These are phyloP conservation scores for Platyrinchus mystaceus DNA, from an alignment of 2,797 vertebrate genomes.

Conservation along the genomic window DNA sequence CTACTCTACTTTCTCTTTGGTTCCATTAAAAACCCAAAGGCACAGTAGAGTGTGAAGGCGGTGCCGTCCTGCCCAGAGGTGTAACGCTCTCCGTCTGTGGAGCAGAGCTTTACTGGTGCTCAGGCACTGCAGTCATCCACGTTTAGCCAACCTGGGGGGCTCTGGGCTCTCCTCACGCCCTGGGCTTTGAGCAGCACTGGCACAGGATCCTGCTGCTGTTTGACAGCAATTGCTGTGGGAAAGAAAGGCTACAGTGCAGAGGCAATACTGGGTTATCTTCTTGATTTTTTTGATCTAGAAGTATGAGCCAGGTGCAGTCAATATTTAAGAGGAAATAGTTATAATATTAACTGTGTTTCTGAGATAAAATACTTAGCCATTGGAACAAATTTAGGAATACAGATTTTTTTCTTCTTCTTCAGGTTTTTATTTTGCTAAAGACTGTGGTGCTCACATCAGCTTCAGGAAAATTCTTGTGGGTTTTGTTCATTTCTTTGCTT, in stretches of 20 bases:
- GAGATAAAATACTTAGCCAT: neutral
- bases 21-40: neutral
- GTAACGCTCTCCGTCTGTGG: fast-evolving
- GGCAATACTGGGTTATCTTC: neutral
- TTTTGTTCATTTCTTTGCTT: neutral
- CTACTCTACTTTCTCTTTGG: neutral
- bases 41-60: neutral
- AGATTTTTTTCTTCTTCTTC: neutral
- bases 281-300: neutral
- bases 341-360: neutral
- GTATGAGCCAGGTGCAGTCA: neutral
- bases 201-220: neutral
- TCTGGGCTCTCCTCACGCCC: neutral
- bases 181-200: neutral
- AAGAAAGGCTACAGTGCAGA: neutral
- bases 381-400: neutral
- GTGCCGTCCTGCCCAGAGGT: neutral
- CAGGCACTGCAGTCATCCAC: neutral
- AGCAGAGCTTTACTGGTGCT: neutral
- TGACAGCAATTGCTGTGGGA: neutral
- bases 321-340: neutral
- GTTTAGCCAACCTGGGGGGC: neutral
- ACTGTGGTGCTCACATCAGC: neutral
- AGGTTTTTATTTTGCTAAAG: neutral
- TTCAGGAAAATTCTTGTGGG: neutral